Percentiles rank a stretch among this genome's conserved stretches.
phyloP scores from a whole-genome alignment of 2,113 vertebrate species.

The Conger conger region DNA sequence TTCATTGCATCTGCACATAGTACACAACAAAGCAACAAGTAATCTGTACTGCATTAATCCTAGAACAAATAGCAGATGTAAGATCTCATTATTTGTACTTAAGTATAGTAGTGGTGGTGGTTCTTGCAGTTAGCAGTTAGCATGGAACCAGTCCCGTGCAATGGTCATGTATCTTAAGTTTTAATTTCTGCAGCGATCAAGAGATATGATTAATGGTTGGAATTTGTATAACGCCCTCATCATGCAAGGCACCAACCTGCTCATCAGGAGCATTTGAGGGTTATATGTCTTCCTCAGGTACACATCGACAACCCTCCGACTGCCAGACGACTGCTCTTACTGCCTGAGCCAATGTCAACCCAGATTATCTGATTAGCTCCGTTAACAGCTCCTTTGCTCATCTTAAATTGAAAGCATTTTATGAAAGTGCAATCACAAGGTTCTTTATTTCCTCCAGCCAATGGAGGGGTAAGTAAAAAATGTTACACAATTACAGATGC shows the following conservation, averaged over 20 bases:
- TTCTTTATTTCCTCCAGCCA: not conserved
- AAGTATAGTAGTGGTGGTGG: not conserved
- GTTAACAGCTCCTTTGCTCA: not conserved
- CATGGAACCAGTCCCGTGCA: not conserved
- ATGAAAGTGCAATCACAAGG: not conserved
- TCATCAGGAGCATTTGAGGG: too few relatives aligned
- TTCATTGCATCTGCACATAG: not conserved
- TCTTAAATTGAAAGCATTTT: not conserved
- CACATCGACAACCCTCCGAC: too few relatives aligned
- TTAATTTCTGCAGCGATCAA: not conserved
- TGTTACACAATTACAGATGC: not conserved
- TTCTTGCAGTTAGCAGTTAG: not conserved
- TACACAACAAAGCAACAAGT: not conserved
- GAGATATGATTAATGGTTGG: too few relatives aligned
- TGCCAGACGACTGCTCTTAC: too few relatives aligned
- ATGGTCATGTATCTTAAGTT: not conserved
- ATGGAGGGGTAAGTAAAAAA: not conserved
- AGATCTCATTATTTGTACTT: too few relatives aligned
- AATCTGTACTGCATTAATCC: not conserved
- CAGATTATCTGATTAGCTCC: too few relatives aligned
- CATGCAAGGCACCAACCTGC: too few relatives aligned
- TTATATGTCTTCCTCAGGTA: too few relatives aligned
- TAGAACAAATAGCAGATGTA: not conserved
- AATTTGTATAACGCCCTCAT: too few relatives aligned
- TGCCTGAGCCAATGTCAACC: too few relatives aligned